Percentiles rank a stretch among this genome's conserved stretches.
Conservation (phyloP, 2,888 invertebrate genomes). For the Bellardia pandia region DNA sequence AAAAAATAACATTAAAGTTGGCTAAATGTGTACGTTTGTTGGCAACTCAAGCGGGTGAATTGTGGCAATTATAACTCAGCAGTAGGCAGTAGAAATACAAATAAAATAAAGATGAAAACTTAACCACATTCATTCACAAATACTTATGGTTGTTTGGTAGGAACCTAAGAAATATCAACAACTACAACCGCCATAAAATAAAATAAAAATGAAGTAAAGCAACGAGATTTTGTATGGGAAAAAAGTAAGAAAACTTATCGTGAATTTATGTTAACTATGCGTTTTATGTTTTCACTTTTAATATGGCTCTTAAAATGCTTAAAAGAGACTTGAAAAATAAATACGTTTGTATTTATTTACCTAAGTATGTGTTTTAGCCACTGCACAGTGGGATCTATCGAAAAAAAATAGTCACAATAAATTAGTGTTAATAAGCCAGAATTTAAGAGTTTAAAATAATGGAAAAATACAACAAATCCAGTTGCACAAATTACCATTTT, state of each 20-base stretch:
- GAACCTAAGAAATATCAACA: slow-evolving; percentile 1
- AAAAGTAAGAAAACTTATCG: slow-evolving; percentile 58
- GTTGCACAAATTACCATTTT: too few species aligned
- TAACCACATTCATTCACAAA: slow-evolving; percentile 60
- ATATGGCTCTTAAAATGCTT: slow-evolving; percentile 58
- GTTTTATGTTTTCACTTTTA: slow-evolving; percentile 68
- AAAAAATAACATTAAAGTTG: slow-evolving; percentile 27
- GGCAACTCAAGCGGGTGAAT: slow-evolving; percentile 51
- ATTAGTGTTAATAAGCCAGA: too few species aligned
- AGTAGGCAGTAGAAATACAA: slow-evolving; percentile 28
- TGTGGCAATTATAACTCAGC: slow-evolving; percentile 63
- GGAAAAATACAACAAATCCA: too few species aligned
- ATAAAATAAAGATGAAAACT: slow-evolving; percentile 54
- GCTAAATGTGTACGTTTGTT: slow-evolving; percentile 26
- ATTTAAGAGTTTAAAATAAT: too few species aligned
- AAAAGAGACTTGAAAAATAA: slow-evolving; percentile 54
- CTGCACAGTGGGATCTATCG: background rate
- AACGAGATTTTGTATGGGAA: background rate
- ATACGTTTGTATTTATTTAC: slow-evolving; percentile 2
- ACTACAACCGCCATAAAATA: slow-evolving; percentile 18
- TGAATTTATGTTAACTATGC: slow-evolving; percentile 70
- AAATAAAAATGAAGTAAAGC: slow-evolving; percentile 26
- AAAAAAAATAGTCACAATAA: too few species aligned
- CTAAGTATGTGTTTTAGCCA: background rate
- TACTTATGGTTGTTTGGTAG: slow-evolving; percentile 18